A percentile compares a stretch with the other conserved stretches of the same genome.
These are phyloP conservation scores for Hoplostethus atlanticus DNA, from an alignment of 2,797 vertebrate species.

Conservation along the genomic window DNA sequence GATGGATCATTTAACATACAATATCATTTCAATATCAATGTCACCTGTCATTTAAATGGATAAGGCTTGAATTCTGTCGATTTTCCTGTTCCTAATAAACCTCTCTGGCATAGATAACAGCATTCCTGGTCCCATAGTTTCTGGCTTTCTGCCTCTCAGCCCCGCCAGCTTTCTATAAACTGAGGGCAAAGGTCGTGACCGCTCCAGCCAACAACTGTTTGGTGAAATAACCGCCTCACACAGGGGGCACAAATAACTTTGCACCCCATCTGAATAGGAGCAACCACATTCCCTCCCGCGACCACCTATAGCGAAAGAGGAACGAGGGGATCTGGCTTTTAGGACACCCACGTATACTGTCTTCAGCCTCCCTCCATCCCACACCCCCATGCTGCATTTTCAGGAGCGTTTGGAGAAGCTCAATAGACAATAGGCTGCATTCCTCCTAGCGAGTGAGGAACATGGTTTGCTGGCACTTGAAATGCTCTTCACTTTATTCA, in stretches of 20 bases:
- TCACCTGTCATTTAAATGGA: neutral
- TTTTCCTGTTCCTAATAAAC: slow-evolving; percentile 38
- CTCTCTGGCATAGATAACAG: slow-evolving; percentile 35
- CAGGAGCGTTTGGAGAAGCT: slow-evolving; percentile 47
- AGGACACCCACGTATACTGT: slow-evolving; percentile 43
- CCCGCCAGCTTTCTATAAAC: slow-evolving; percentile 63
- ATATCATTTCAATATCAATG: slow-evolving; percentile 2
- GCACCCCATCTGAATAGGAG: slow-evolving; percentile 55
- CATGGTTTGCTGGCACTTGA: slow-evolving; percentile 75
- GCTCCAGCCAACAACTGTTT: slow-evolving; percentile 73
- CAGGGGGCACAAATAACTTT: slow-evolving; percentile 79
- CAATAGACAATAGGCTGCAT: slow-evolving; percentile 73
- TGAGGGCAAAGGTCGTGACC: slow-evolving; percentile 73
- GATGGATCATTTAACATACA: no score
- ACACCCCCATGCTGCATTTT: slow-evolving; percentile 40
- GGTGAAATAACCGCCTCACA: slow-evolving; percentile 73
- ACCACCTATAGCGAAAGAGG: slow-evolving; percentile 41
- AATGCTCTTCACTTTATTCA: slow-evolving; percentile 68
- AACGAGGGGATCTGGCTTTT: slow-evolving; percentile 38
- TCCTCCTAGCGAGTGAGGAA: slow-evolving; percentile 66
- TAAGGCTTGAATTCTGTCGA: slow-evolving; percentile 27
- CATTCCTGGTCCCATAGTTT: slow-evolving; percentile 65
- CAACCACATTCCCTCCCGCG: slow-evolving; percentile 46
- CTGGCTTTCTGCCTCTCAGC: slow-evolving; percentile 60
- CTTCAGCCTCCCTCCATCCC: slow-evolving; percentile 33